Evolutionary conservation across 2,113 vertebrate species (phyloP), one percentile per base, ranked within the genome.

Genomic region (Nansenia antarctica): DNA sequence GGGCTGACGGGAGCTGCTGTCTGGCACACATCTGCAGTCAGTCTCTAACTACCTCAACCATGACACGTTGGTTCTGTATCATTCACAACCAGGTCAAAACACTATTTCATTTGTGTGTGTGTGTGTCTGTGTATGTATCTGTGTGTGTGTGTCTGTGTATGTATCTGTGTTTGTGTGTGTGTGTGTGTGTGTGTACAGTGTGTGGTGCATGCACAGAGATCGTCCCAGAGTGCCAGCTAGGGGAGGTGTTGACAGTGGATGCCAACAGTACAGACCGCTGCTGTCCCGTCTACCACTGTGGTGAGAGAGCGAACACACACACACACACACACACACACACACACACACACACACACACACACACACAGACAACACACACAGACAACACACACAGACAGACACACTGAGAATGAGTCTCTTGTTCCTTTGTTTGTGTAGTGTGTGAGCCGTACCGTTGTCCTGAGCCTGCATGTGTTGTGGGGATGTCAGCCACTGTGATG

Each of bases 401-500:
- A 76, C 74, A 57, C 15, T 47, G 42, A 18, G 15, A 18, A 18
- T 45, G 29, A 34, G 57, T 60, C 18, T 60, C 18, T 35, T 18
- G 12, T 26, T 54, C 42, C 3, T 75, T 32, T 64, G 58, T 70
- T 34, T 22, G 59, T 77, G 8, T 49, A 99, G 97, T 93, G 69
- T 99, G 97, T 82, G 95, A 98, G 83, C 86, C 76, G n/a, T 92
- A 93, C 82, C 94, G 92, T 63, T 99, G 97, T 78, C 90, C 92
- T 37, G 91, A 92, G 4, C 86, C 93, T 59, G 92, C 18, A 1
- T 99, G 97, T 85, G 84, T 94, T 39, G 30, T 88, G 0, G 96
- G 96, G 65, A 96, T 95, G 82, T 90, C 94, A 3, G 87, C 93
- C 78, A 79, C 93, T 59, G 91, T 94, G 18, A 82, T 92, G 15